Conservation (phyloP, 2,797 vertebrate species). For the Pygocentrus nattereri region DNA sequence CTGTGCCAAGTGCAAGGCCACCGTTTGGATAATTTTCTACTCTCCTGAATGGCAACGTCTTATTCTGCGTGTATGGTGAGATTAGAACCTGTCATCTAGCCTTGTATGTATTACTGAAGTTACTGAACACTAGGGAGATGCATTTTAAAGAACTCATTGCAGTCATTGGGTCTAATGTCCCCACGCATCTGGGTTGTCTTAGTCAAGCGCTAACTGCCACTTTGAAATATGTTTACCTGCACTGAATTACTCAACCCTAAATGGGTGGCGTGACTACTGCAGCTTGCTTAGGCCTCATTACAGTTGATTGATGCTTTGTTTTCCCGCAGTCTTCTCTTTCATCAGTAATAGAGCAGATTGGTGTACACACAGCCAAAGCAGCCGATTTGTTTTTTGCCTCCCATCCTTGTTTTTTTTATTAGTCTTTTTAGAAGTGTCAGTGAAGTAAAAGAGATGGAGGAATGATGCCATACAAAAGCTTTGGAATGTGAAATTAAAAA, state of each 20-base stretch:
- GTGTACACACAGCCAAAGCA: background rate
- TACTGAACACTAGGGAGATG: background rate
- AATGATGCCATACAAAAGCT: background rate
- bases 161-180: background rate
- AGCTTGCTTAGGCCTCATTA: background rate
- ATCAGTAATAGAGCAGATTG: too few species aligned
- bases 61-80: background rate
- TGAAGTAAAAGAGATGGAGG: background rate
- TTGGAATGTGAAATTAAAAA: background rate
- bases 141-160: background rate
- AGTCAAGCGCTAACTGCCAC: background rate
- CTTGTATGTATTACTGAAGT: background rate
- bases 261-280: constrained; percentile 20
- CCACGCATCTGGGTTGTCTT: background rate
- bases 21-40: background rate
- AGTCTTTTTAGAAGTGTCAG: background rate
- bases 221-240: background rate
- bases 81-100: background rate
- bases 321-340: background rate
- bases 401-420: background rate
- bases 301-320: constrained; percentile 7
- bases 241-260: constrained; percentile 11
- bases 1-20: background rate
- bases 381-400: background rate
- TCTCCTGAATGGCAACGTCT: background rate